Evolutionary conservation across 2,797 vertebrate species (phyloP), one percentile per base, ranked within the genome.

Genomic region (Enteromius trimaculatus): DNA sequence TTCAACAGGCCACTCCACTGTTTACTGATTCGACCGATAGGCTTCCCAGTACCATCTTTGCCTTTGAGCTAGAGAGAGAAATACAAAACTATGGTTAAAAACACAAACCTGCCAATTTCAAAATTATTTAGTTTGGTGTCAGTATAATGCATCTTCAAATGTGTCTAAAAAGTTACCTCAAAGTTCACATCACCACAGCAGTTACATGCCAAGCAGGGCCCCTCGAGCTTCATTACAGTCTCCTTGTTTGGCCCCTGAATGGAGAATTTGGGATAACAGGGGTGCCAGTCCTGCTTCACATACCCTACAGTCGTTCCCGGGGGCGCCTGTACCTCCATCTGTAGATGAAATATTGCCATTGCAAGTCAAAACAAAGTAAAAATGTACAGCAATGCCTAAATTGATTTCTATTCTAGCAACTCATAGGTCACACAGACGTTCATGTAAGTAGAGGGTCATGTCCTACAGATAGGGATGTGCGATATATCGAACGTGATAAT

Each of bases 271-370:
- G 97, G 97, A 69, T 95, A 68, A 88, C 89, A 97, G 4, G 96
- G 95, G 77, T 97, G 94, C 97, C 97, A 98, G 85, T 96, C 95
- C 91, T 98, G 96, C 13, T 92, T 91, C 71, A 98, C 44, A 0
- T 94, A 97, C 6, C 96, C 97, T 6, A 98, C 86, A 42, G 96
- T 97, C 87, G 94, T 96, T 29, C 97, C 97, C 0, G 96, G 96
- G 0, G 97, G 97, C 0, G 96, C 93, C 90, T 97, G 96, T 5
- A 98, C 94, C 90, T 98, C 97, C 93, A 98, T 86, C 97, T 98
- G 88, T 16, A 60, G 64, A 31, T 1, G 29, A 85, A 68, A 71
- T 72, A 37, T 80, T 69, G 5, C 31, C 21, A 64, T 42, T 74
- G 26, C 21, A 1, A 19, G 39, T 44, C 21, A 64, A 42, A 21